Evolutionary conservation across 2,797 vertebrate genomes (phyloP), one percentile per base, ranked within the genome.

Genomic region (Lepilemur septentrionalis): DNA sequence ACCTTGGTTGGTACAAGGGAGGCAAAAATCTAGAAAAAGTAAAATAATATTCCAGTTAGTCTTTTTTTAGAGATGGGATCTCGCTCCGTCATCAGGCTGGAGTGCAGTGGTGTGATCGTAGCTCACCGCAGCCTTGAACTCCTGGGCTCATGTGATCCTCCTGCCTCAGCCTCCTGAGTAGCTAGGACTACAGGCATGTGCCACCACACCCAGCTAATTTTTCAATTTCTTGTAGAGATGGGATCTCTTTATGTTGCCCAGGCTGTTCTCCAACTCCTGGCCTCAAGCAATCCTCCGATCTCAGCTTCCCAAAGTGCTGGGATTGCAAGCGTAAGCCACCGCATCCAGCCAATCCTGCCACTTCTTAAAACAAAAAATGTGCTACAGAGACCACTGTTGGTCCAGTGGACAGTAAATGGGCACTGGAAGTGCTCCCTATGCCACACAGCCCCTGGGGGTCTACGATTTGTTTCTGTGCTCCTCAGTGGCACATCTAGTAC

Each of bases 351-450:
- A 72, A 43, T 78, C 57, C 22, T 81, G 52, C 61, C 23, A 46
- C 25, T 91, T 85, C 59, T 73, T 69, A 79, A 50, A 89, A 75
- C n/a, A 84, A 52, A 20, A 38, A 55, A 57, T 12, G 30, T 48
- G 76, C 38, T 32, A 6, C 20, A 48, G 38, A 73, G 92, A 91
- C 13, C 57, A n/a, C 22, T 17, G 17, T 35, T 18, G 18, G n/a
- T 3, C 25, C 52, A 35, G 23, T 0, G 38, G 48, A 38, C 18
- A 15, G 25, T 1, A 35, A 69, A 28, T 4, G 69, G 41, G 59
- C 23, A 5, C 1, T 0, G 52, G 55, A 57, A 5, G 0, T 46
- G 30, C 63, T 41, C 1, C 13, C n/a, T 43, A 25, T 0, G 18
- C 32, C 57, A 41, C 52, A 18, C 3, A 0, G 32, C 15, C 18